Conservation (phyloP, 2,113 vertebrate genomes). For the mouse (Mus musculus) region GRCm39 chr14:28714001-28714500, state of each 20-base stretch:
- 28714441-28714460: not conserved
- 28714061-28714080: not conserved
- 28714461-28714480: not conserved
- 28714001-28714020: not conserved
- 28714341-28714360: not conserved
- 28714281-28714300: not conserved
- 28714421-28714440: not conserved
- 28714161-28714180: not conserved
- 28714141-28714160: not conserved
- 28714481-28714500: not conserved
- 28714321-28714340: not conserved
- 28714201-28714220: not conserved
- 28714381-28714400: not conserved
- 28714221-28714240: not conserved
- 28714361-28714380: not conserved
- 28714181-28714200: not conserved
- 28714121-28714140: not conserved
- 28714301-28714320: not conserved
- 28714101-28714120: not conserved
- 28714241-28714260: not conserved
- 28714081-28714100: not conserved
- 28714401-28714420: not conserved
- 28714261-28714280: not conserved
- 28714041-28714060: too few relatives aligned
- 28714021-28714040: not conserved